Evolutionary conservation across 2,113 vertebrate species (phyloP), one percentile per base, ranked within the genome.

Genomic region (Guaruba guarouba): DNA sequence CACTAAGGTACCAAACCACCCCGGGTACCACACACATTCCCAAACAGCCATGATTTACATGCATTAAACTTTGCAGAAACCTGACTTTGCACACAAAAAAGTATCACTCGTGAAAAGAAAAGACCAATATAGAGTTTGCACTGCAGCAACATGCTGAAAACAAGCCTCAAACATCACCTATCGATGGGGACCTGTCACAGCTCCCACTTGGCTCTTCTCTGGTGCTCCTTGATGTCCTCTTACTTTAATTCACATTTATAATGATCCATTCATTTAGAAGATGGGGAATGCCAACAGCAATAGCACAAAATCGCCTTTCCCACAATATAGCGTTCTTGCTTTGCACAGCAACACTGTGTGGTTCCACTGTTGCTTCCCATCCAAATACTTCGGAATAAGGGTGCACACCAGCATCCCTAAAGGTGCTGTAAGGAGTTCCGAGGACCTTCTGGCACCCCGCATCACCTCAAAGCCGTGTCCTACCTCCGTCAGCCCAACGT

Each of bases 401-500:
- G 23, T 55, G 73, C 73, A 39, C 31, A 41, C 1, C 82, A 73
- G n/a, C 61, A 25, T 4, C 59, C 44, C 43, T 2, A 11, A 43
- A 52, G 13, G 35, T 2, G 6, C 29, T 7, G 7, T 19, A 54
- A 69, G 19, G 14, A 41, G 22, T 2, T 44, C 35, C 17, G 46
- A 49, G 20, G 29, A 57, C 4, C 35, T 28, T 15, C 71, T 46
- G 27, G 6, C 13, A 6, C 71, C 31, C 44, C 11, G 27, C 19
- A 10, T 13, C 25, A 27, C 35, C 28, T 28, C 1, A 0, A 19
- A 37, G 4, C 22, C 18, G 0, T 0, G 0, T 4, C 95, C 98
- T 96, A 99, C 99, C 99, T 99, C 99, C 0, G 99, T 99, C 73
- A 99, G 97, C 5, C 99, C 99, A 0, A 99, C 98, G 31, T 99